Base-by-base conservation (phyloP, 2,888 invertebrate genomes). In the Furcula furcula region DNA sequence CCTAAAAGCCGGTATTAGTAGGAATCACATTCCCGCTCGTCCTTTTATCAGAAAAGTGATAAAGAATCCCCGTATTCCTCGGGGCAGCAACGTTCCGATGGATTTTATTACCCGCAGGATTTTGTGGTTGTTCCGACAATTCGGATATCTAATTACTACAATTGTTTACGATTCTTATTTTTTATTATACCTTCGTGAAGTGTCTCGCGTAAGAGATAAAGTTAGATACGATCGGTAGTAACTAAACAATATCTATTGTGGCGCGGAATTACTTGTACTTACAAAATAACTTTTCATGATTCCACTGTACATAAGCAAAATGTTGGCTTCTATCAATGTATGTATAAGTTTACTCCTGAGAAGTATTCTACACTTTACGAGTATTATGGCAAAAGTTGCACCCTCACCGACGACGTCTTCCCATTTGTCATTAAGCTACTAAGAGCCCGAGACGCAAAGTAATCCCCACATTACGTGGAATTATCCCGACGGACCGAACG, bases 401-500 rank as follows among this genome's bases (percentile, higher is more conserved):
- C 52, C 49, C 38, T 34, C 52, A 47, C 46, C 50, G 59, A 68
- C 67, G 49, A 68, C 67, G 49, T 66, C 57, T 58, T 54, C 59
- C 58, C 72, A 76, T 77, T 77, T 74, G 69, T 80, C 74, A 75
- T 71, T 57, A 64, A 51, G 59, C 58, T 58, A 51, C 46, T 56
- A 55, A 40, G 55, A 53, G 54, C 57, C 57, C 43, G 56, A 56
- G 59, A 59, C 54, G 49, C 52, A 43, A 50, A 57, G 58, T 80
- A 78, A 81, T 76, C 76, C 72, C 52, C 55, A 72, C 73, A 73
- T 78, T 71, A 77, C 71, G 62, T 31, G 60, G 69, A 65, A 77
- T 80, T 74, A 76, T 76, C 68, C 68, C 61, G 30, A 36, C 49
- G 62, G 60, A 62, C 51, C 52, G 44, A 61, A 61, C 62, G 58